Evolutionary conservation across 2,888 invertebrate genomes (phyloP).

Genomic region (Globia sparganii): DNA sequence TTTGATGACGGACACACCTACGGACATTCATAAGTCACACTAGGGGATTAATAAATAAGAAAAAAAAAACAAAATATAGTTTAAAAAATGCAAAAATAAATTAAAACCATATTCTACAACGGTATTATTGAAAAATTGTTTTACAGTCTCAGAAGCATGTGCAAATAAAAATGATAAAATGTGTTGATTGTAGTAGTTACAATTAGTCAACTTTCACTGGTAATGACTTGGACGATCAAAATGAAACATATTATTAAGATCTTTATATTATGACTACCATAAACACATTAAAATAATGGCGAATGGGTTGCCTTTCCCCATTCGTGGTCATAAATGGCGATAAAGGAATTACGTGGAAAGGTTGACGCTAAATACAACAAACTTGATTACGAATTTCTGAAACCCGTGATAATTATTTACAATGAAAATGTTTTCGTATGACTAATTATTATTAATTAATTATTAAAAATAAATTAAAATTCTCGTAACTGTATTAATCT

Average conservation of each 20-base stretch:
- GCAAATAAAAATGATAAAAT: neutral
- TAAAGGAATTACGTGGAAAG: conserved; percentile 17
- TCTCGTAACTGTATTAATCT: neutral
- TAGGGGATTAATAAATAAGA: too few relatives aligned
- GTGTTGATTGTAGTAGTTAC: neutral
- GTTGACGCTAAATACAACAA: conserved; percentile 17
- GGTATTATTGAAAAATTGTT: too few relatives aligned
- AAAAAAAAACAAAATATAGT: too few relatives aligned
- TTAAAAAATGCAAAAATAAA: too few relatives aligned
- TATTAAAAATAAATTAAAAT: neutral
- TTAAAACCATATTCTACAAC: too few relatives aligned
- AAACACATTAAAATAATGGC: conserved; percentile 16
- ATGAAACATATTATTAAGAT: neutral
- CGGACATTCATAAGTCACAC: too few relatives aligned
- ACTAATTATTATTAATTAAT: neutral
- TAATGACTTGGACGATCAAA: neutral
- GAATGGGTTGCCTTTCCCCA: neutral
- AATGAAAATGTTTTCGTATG: neutral
- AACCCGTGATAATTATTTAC: neutral
- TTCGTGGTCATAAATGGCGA: conserved; percentile 11
- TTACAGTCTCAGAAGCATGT: neutral
- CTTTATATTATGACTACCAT: neutral
- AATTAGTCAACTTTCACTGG: neutral
- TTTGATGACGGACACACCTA: too few relatives aligned
- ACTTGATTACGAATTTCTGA: neutral